Evolutionary conservation across 2,113 vertebrate species (phyloP).

Genomic region (Gambusia affinis): DNA sequence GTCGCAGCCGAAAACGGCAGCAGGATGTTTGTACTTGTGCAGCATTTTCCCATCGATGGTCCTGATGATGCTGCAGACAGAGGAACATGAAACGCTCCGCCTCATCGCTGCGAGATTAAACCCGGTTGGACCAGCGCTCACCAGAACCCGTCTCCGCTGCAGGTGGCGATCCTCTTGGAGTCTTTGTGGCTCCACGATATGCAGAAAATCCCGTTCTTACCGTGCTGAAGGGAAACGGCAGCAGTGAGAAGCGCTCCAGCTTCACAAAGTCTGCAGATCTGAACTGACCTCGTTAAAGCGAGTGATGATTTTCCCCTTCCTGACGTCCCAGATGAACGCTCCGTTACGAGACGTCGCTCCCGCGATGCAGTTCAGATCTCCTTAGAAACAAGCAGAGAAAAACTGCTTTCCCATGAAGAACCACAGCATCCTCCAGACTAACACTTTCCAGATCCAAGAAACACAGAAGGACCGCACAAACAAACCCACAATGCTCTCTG

Average conservation of each 20-base stretch:
- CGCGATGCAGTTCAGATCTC: conserved; percentile 95
- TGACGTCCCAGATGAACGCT: conserved; percentile 96
- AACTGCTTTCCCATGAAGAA: too few relatives aligned
- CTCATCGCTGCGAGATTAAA: neutral
- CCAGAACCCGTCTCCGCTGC: conserved; percentile 96
- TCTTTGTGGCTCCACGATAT: conserved; percentile 99
- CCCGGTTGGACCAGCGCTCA: conserved; percentile 66
- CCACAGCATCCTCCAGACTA: too few relatives aligned
- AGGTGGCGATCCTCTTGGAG: conserved; percentile 96
- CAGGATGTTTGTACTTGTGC: conserved; percentile 96
- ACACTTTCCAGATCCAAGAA: too few relatives aligned
- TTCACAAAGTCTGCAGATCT: neutral
- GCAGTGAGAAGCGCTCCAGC: neutral
- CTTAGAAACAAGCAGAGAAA: conserved; percentile 69
- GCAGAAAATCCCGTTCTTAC: conserved; percentile 96
- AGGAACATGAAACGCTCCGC: neutral
- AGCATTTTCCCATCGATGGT: conserved; percentile 93
- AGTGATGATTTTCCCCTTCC: conserved; percentile 92
- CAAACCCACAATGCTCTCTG: too few relatives aligned
- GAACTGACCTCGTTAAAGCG: conserved; percentile 87
- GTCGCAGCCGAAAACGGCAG: conserved; percentile 96
- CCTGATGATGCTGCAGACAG: conserved; percentile 88
- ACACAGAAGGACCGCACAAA: too few relatives aligned
- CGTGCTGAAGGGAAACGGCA: conserved; percentile 82
- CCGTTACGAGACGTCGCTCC: conserved; percentile 94